Evolutionary conservation across 2,797 vertebrate species (phyloP), one percentile per base, ranked within the genome.

Genomic region (Platalea minor): DNA sequence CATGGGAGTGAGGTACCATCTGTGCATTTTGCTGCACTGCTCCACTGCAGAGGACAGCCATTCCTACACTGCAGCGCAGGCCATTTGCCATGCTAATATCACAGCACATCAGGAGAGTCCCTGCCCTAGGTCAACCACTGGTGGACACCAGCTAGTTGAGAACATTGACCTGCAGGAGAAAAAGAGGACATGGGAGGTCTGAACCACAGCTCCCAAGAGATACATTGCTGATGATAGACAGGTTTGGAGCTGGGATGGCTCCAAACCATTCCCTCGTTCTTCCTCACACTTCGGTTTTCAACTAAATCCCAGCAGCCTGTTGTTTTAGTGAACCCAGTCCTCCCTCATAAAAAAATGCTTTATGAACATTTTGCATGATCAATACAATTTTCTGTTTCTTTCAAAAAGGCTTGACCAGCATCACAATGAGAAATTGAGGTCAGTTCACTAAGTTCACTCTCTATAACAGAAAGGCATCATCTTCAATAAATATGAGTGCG

Each of bases 121-220:
- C 64, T 35, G 31, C n/a, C n/a, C 73, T 6, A 41, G 17, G 33
- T 17, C n/a, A 63, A 3, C 46, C 25, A 9, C 23, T 13, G 61
- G 15, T 37, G n/a, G 24, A 24, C 73, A 57, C n/a, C 57, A 48
- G 26, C 61, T 41, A 5, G 10, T 10, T 69, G 26, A 57, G 51
- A 70, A 41, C 41, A 50, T 19, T 4, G 26, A 13, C 8, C 33
- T 45, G 7, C 31, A 86, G 51, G 14, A 53, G 61, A 65, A 45
- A 19, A 41, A 14, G 51, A 75, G 13, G 26, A 4, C 2, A 3
- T 0, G 4, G 26, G 5, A 17, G 0, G 4, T 3, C 50, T 54
- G 73, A n/a, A 8, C 13, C 24, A 5, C 19, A 60, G 50, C 29
- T 51, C 17, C 46, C 35, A 26, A 19, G 7, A 48, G 11, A 28